Base-by-base conservation (phyloP, 2,888 invertebrate genomes). In the Temnothorax ravouxi region DNA sequence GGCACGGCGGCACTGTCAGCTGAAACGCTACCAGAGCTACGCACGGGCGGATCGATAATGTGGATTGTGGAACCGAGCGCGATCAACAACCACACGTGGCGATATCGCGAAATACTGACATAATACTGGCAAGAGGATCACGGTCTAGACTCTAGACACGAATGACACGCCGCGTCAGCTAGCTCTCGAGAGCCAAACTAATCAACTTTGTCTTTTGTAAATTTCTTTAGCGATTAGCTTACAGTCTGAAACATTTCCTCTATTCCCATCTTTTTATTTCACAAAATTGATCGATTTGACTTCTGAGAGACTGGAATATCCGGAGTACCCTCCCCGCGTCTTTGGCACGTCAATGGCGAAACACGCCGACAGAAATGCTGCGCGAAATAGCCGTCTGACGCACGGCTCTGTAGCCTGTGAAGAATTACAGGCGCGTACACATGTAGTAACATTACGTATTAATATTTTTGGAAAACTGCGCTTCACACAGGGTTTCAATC, bases 1-100 rank as follows among this genome's bases (percentile, higher is more conserved):
- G 56, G 56, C 34, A 4, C 34, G 34, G 34, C 34, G 34, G 34
- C 13, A 34, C 79, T 79, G 79, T 72, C 79, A 79, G 79, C 21
- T 13, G 59, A 59, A 59, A 34, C n/a, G 79, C 79, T 79, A 79
- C 79, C 72, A 72, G 75, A 75, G 29, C 34, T 77, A 77, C 74
- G 44, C 44, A 9, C 75, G 18, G 8, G 3, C 56, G 72, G 21
- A 59, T 54, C 44, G 59, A 59, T 34, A 79, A 79, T 44, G 21
- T 79, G 34, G 34, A 6, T 6, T 0, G 34, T 34, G 34, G 6
- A 71, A 38, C 54, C 54, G 25, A 66, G 50, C 9, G 25, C 29
- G 54, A 54, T 34, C 44, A 66, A 44, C 71, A 54, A 54, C 25
- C 18, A 21, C 50, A 29, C 76, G 50, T 67, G 18, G 52, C 29